phyloP scores from a whole-genome alignment of 2,113 vertebrate genomes.

The Silurus meridionalis region DNA sequence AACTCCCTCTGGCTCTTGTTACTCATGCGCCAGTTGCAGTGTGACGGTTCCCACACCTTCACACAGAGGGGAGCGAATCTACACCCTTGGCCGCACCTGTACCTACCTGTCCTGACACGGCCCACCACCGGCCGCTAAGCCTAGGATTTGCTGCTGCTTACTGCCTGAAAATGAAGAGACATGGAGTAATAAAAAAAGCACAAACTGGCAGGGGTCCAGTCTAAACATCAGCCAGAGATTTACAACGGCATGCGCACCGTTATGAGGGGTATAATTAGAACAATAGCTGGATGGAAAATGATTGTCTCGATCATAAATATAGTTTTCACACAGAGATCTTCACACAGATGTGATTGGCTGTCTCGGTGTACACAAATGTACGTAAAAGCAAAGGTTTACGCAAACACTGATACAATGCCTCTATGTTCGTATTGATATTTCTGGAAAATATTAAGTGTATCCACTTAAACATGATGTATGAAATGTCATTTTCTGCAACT shows the following conservation, averaged over 20 bases:
- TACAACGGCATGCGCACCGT: slow-evolving; percentile 53
- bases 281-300: slow-evolving; percentile 57
- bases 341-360: neutral
- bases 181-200: slow-evolving; percentile 4
- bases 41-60: slow-evolving; percentile 76
- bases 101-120: slow-evolving; percentile 70
- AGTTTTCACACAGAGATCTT: slow-evolving; percentile 24
- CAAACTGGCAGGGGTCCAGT: slow-evolving; percentile 60
- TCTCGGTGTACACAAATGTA: neutral
- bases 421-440: no score
- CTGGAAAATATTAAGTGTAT: no score
- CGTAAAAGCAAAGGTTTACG: neutral
- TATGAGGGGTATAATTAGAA: slow-evolving; percentile 66
- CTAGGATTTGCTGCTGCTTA: slow-evolving; percentile 58
- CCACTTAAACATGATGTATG: neutral
- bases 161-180: slow-evolving; percentile 59
- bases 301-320: slow-evolving; percentile 45
- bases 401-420: no score
- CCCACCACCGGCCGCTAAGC: slow-evolving; percentile 47
- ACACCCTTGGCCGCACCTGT: slow-evolving; percentile 73
- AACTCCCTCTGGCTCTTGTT: slow-evolving; percentile 74
- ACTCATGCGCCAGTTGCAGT: slow-evolving; percentile 72
- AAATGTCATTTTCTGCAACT: neutral
- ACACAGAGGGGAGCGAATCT: slow-evolving; percentile 69
- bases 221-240: slow-evolving; percentile 63